phyloP scores from a whole-genome alignment of 2,797 vertebrate species.

The Craterocephalus amniculus region DNA sequence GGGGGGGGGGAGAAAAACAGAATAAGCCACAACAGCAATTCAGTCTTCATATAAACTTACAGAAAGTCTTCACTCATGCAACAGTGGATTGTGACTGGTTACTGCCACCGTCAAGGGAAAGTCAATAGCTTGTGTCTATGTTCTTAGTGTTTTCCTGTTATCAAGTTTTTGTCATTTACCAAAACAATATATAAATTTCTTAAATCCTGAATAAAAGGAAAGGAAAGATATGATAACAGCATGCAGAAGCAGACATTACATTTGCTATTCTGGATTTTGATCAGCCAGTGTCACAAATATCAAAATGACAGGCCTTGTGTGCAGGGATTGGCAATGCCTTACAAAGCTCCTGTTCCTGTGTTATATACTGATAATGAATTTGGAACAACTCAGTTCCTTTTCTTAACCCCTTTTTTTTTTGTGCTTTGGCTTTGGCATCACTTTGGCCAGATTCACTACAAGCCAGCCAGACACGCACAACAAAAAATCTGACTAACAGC shows the following conservation, averaged over 20 bases:
- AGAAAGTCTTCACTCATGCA: slow-evolving; percentile 79
- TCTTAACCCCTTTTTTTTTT: slow-evolving; percentile 27
- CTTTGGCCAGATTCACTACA: slow-evolving; percentile 54
- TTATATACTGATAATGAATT: slow-evolving; percentile 40
- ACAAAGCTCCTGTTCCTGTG: slow-evolving; percentile 38
- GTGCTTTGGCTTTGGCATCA: slow-evolving; percentile 44
- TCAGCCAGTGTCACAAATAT: slow-evolving; percentile 20
- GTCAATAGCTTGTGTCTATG: slow-evolving; percentile 7
- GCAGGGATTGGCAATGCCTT: not conserved
- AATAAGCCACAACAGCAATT: slow-evolving; percentile 46
- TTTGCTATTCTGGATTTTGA: slow-evolving; percentile 50
- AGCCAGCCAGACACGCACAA: slow-evolving; percentile 67
- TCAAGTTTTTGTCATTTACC: slow-evolving; percentile 3
- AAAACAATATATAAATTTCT: too few species aligned
- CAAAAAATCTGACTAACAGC: slow-evolving; percentile 66
- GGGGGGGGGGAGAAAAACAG: slow-evolving; percentile 45
- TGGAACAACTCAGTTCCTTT: slow-evolving; percentile 53
- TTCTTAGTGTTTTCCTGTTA: not conserved
- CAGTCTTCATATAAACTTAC: slow-evolving; percentile 22
- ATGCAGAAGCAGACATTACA: slow-evolving; percentile 72
- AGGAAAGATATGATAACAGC: slow-evolving; percentile 47
- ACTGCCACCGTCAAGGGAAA: slow-evolving; percentile 61
- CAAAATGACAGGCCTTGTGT: slow-evolving; percentile 5
- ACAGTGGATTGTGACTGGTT: slow-evolving; percentile 79
- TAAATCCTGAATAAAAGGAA: slow-evolving; percentile 39